phyloP scores from a whole-genome alignment of 2,888 invertebrate genomes.

The Osedax frankpressi region DNA sequence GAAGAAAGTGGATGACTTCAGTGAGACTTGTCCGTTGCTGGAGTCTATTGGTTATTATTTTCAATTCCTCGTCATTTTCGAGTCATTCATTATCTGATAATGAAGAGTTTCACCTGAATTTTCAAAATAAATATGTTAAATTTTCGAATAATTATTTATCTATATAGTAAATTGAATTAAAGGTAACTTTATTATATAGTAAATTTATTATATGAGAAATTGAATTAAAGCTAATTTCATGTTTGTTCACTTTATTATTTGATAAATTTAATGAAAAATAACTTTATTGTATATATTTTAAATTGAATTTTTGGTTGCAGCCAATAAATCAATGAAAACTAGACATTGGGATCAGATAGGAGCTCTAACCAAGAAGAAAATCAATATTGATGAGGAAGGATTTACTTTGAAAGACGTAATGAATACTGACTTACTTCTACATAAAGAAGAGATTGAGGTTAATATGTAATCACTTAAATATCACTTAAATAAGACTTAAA shows the following conservation, averaged over 20 bases:
- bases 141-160: too few relatives aligned
- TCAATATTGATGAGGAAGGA: constrained; percentile 66
- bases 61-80: too few relatives aligned
- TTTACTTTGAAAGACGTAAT: constrained; percentile 69
- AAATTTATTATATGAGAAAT: too few relatives aligned
- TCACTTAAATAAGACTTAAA: too few relatives aligned
- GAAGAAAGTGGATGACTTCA: constrained; percentile 78
- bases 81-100: too few relatives aligned
- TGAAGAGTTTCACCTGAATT: too few relatives aligned
- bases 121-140: too few relatives aligned
- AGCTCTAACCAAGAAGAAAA: constrained; percentile 53
- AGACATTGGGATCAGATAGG: constrained; percentile 63
- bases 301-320: constrained; percentile 50
- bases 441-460: constrained; percentile 75
- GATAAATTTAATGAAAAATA: neutral
- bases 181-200: too few relatives aligned
- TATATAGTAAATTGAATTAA: too few relatives aligned
- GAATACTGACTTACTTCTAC: constrained; percentile 67
- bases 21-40: constrained; percentile 69
- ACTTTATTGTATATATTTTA: neutral
- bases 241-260: too few relatives aligned
- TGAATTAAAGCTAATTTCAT: too few relatives aligned
- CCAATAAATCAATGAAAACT: constrained; percentile 70
- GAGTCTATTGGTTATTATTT: constrained; percentile 77
- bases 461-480: too few relatives aligned